phyloP scores from a whole-genome alignment of 2,113 vertebrate genomes.

The Myiagra hebetior region DNA sequence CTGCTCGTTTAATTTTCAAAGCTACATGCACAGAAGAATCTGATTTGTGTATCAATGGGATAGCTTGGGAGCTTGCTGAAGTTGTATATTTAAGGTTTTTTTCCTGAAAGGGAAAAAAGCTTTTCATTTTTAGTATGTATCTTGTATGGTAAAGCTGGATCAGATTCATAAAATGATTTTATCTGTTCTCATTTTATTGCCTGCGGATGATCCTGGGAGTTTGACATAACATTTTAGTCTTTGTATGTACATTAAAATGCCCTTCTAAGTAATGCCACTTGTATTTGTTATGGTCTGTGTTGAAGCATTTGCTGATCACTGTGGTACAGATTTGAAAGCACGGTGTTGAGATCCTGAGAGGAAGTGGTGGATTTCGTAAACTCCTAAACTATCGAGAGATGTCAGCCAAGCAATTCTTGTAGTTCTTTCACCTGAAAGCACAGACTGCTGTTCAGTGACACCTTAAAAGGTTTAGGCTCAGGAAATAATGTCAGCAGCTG shows the following conservation, averaged over 20 bases:
- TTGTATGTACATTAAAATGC: slow-evolving; percentile 42
- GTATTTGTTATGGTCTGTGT: slow-evolving; percentile 14
- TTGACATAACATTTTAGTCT: slow-evolving; percentile 20
- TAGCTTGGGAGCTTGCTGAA: neutral
- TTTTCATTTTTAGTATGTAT: neutral
- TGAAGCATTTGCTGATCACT: neutral
- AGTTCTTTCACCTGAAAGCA: neutral
- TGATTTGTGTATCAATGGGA: neutral
- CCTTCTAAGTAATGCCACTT: neutral
- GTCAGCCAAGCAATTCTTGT: neutral
- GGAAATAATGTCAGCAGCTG: neutral
- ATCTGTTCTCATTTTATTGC: neutral
- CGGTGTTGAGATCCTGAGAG: neutral
- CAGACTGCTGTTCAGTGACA: neutral
- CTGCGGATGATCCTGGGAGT: slow-evolving; percentile 11
- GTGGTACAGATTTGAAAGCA: neutral
- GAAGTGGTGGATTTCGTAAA: neutral
- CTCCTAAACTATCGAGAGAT: neutral
- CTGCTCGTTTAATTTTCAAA: slow-evolving; percentile 11
- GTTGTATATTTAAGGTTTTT: neutral
- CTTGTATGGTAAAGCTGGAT: neutral
- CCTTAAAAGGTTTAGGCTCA: neutral
- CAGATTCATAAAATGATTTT: neutral
- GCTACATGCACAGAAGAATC: neutral
- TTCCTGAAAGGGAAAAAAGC: neutral